Evolutionary conservation across 2,113 vertebrate species (phyloP).

Genomic region (Raja brachyura): DNA sequence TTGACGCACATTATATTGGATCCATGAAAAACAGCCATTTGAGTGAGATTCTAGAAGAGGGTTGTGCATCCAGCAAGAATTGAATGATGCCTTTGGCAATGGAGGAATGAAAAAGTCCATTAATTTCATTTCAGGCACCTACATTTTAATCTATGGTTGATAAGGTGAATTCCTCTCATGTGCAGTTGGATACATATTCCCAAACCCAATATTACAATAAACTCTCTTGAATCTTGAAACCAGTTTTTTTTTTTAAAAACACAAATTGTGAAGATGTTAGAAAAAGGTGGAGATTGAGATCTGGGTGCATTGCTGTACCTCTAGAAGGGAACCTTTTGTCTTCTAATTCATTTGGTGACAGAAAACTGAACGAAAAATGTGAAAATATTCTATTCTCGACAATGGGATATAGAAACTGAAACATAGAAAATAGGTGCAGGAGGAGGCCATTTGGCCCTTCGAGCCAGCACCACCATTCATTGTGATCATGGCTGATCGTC

Average conservation of each 20-base stretch:
- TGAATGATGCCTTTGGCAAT: neutral
- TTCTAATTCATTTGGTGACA: neutral
- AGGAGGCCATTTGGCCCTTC: no score
- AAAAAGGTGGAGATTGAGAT: neutral
- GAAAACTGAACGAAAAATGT: neutral
- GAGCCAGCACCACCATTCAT: no score
- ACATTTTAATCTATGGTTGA: neutral
- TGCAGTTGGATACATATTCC: neutral
- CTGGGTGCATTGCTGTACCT: neutral
- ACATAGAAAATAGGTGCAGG: no score
- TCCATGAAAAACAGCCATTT: neutral
- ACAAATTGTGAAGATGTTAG: neutral
- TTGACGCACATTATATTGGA: neutral
- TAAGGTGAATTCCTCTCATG: neutral
- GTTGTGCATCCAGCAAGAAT: neutral
- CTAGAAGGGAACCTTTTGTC: neutral
- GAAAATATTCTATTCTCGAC: neutral
- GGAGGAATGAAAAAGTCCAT: neutral
- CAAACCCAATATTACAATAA: no score
- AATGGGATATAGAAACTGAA: no score
- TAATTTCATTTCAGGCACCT: neutral
- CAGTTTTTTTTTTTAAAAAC: no score
- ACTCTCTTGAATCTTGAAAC: no score
- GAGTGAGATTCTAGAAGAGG: neutral
- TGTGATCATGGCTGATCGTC: no score